Base-by-base conservation (phyloP, 2,113 vertebrate genomes). In the Sturnus vulgaris region DNA sequence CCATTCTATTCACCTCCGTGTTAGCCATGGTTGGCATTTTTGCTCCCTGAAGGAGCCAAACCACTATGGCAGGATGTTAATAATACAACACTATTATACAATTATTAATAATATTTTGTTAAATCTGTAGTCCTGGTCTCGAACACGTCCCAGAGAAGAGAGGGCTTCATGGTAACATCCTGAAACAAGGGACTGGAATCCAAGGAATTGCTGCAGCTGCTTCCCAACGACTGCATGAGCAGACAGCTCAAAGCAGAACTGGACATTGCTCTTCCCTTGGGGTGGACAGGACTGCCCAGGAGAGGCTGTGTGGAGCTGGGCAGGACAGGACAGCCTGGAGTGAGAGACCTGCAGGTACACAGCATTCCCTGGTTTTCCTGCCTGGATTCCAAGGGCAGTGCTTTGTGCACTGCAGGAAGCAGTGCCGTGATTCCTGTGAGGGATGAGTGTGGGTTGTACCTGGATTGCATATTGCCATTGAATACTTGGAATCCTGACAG, bases 91-190 rank as follows among this genome's bases (percentile, higher is more conserved):
- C 10, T n/a, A 19, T 33, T n/a, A 10, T 33, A 65, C 11, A 31
- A 65, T 24, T 7, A 49, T 49, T 40, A 16, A 39, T 28, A 46
- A 19, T 6, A 15, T 13, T 80, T 76, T 92, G 59, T 90, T 70
- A 40, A 70, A 78, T 23, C 35, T 20, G 0, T 90, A 99, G 99
- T 86, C 98, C 98, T 22, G 98, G 98, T 96, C 92, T 98, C 7
- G 97, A 99, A 94, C 97, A 96, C 37, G 61, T 94, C 75, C 97
- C 97, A 3, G 66, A 87, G 2, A 93, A 96, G 3, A 97, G 96
- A 57, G 80, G 91, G 5, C 16, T 87, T 15, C 52, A 15, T 12
- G 40, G 52, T 19, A 79, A 21, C 1, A 0, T 17, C 4, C 56
- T 42, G 55, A 93, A 87, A 85, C 66, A 42, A 21, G 28, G 71